Evolutionary conservation across 2,797 vertebrate genomes (phyloP), one percentile per base, ranked within the genome.

Genomic region (Eupleurogrammus muticus): DNA sequence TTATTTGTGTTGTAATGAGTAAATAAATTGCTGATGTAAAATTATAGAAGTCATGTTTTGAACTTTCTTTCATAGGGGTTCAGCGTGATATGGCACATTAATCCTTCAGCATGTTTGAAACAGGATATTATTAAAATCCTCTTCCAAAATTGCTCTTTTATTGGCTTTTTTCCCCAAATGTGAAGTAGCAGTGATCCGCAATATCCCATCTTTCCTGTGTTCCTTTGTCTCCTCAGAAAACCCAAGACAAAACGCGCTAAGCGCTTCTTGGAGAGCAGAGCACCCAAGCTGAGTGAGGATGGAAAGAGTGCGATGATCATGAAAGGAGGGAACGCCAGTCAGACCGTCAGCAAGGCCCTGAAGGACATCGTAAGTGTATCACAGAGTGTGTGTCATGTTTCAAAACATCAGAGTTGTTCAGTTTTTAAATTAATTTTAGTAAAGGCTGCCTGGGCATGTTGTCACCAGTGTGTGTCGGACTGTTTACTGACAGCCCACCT

Each of bases 181-280:
- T 42, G 48, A 35, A 48, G 12, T 7, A 16, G 17, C 19, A 16
- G 9, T 60, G 35, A 48, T 9, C 47, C 5, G 5, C 54, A 16
- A 19, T 42, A 11, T 35, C 12, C 55, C 19, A 35, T 54, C 20
- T 34, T 13, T 5, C 5, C 12, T 23, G 14, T 49, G 21, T 23
- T 28, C 67, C 17, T 66, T 24, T 87, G 1, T 53, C 0, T 79
- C 24, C 62, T 46, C 86, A 99, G 98, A 75, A 99, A 97, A 71
- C 96, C 97, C 4, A 99, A 98, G 93, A 96, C 96, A 0, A 97
- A 93, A 90, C 95, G 97, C 48, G 92, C 97, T 6, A 99, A 99
- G 80, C 94, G 98, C 47, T 98, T 99, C 89, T 87, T 98, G 80
- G 95, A 98, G 76, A 94, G 90, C 89, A 91, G 96, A 84, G 95